phyloP scores from a whole-genome alignment of 2,797 vertebrate species.

The Neosalanx taihuensis region DNA sequence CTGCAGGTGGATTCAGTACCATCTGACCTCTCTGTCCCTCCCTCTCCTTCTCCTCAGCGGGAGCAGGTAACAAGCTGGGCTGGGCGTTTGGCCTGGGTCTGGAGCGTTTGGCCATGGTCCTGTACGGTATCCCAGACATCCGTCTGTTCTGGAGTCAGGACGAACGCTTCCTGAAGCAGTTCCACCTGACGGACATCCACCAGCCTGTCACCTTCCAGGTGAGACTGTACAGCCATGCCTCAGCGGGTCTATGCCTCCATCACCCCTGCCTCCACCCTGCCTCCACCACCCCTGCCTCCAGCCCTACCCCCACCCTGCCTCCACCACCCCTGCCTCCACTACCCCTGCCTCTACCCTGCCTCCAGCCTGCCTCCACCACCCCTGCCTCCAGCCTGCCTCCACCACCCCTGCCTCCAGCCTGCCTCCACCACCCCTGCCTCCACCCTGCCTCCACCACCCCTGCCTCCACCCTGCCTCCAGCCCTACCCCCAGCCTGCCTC shows the following conservation, averaged over 20 bases:
- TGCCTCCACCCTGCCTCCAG: too few relatives aligned
- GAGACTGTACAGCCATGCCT: slow-evolving; percentile 19
- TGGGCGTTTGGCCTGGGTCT: slow-evolving; percentile 95
- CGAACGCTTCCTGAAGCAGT: slow-evolving; percentile 87
- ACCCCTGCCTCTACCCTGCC: too few relatives aligned
- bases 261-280: not conserved
- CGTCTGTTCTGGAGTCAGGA: slow-evolving; percentile 93
- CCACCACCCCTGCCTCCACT: not conserved
- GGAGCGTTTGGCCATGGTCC: slow-evolving; percentile 91
- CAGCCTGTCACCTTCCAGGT: slow-evolving; percentile 88
- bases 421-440: too few relatives aligned
- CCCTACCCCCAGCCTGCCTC: too few relatives aligned
- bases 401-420: too few relatives aligned
- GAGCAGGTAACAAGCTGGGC: slow-evolving; percentile 82
- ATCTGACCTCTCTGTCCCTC: not conserved
- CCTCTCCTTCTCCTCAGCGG: slow-evolving; percentile 67
- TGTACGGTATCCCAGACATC: slow-evolving; percentile 90
- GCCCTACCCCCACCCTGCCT: not conserved
- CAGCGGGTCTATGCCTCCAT: too few relatives aligned
- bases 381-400: too few relatives aligned
- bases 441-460: too few relatives aligned
- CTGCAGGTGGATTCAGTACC: too few relatives aligned
- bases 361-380: too few relatives aligned
- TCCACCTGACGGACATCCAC: slow-evolving; percentile 75
- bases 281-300: not conserved